Conservation (phyloP, 1,140 invertebrate species). For the Pogonomyrmex barbatus region DNA sequence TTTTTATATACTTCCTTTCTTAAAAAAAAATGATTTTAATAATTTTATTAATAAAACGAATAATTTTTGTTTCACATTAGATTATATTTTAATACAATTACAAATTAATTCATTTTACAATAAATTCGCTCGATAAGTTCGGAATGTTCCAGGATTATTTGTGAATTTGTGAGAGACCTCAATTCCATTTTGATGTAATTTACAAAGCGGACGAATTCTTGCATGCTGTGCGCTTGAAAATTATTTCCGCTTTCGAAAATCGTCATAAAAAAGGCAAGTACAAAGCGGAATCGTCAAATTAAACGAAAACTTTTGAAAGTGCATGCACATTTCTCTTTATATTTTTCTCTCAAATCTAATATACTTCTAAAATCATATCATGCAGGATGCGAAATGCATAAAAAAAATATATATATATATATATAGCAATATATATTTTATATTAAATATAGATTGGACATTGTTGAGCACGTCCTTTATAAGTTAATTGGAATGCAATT, state of each 20-base stretch:
- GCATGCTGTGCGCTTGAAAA: slow-evolving; percentile 36
- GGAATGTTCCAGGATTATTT: slow-evolving; percentile 46
- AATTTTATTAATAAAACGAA: neutral
- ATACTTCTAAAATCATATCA: slow-evolving; percentile 35
- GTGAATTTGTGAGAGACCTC: slow-evolving; percentile 50
- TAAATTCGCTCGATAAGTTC: slow-evolving; percentile 66
- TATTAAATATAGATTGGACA: neutral
- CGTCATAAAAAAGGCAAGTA: slow-evolving; percentile 21
- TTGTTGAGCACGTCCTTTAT: neutral
- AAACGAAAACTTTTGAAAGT: slow-evolving; percentile 47
- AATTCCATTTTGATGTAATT: slow-evolving; percentile 66
- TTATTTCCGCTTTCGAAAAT: slow-evolving; percentile 60
- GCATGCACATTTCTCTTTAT: neutral
- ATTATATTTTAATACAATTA: slow-evolving; percentile 69
- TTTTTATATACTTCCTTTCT: neutral
- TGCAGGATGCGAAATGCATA: neutral
- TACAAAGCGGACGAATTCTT: slow-evolving; percentile 55
- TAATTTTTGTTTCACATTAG: slow-evolving; percentile 39
- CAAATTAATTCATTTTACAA: slow-evolving; percentile 66
- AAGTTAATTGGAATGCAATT: neutral
- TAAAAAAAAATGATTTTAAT: neutral
- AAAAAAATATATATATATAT: neutral
- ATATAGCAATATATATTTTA: neutral
- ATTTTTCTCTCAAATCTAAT: slow-evolving; percentile 13
- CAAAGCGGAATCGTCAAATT: slow-evolving; percentile 38